Evolutionary conservation across 2,113 vertebrate species (phyloP), one percentile per base, ranked within the genome.

Genomic region (Steatornis caripensis): DNA sequence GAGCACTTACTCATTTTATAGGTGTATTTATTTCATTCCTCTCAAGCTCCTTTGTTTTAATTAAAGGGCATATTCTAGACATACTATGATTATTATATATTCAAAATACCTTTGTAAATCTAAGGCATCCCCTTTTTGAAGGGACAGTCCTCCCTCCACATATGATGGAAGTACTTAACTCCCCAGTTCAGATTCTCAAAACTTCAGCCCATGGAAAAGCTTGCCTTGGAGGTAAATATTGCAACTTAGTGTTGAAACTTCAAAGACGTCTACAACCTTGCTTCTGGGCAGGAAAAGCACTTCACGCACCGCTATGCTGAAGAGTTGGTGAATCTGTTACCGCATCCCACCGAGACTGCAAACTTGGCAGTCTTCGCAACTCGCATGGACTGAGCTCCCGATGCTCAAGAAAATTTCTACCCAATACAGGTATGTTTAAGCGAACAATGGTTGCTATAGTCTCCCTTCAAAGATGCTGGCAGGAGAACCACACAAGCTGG

Each of bases 1-100:
- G 91, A 98, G 94, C 49, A 49, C 83, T 95, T 61, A 94, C 87
- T 97, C 41, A 41, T 74, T 95, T 90, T 81, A 93, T 61, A 78
- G 54, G 62, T 86, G 90, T 95, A 78, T 94, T 96, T 95, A 80
- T 87, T 94, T 96, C 37, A 19, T 49, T 74, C 68, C 80, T 77
- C 60, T 94, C 90, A 12, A 90, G 64, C 41, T 70, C 85, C 46
- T 92, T 91, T 89, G 68, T 77, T 96, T 92, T 93, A 94, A 94
- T 97, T 91, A 88, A 96, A 83, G 88, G 86, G 55, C 83, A 61
- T 69, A 15, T 87, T 92, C 66, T 22, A 90, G 87, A 87, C 76
- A 88, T 1, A 3, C 41, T 43, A 30, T 18, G 49, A 21, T 54
- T 78, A 87, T 61, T 80, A 66, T 9, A n/a, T 2, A 26, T 18